Conservation (phyloP, 1,140 invertebrate genomes). For the Lycorma delicatula region DNA sequence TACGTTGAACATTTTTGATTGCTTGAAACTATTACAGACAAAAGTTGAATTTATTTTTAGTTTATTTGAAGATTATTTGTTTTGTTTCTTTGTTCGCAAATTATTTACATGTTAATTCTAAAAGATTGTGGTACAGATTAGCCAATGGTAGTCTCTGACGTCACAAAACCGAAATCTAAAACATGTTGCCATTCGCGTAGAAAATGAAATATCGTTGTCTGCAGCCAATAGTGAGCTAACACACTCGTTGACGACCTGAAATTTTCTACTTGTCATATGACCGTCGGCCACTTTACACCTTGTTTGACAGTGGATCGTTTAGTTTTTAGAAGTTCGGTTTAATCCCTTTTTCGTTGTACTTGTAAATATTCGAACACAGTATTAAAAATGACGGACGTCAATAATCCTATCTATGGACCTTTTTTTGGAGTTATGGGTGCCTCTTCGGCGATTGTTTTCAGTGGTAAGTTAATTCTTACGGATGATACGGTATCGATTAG, state of each 20-base stretch:
- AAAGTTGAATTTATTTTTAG: no score
- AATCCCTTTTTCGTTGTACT: constrained; percentile 38
- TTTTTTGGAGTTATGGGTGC: constrained; percentile 99
- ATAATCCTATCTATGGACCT: constrained; percentile 74
- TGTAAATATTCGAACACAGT: constrained; percentile 47
- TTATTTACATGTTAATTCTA: no score
- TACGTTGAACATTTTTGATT: no score
- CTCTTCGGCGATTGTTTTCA: constrained; percentile 96
- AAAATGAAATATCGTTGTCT: background rate
- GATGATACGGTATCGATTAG: constrained; percentile 16
- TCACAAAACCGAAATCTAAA: constrained; percentile 28
- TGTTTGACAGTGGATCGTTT: constrained; percentile 61
- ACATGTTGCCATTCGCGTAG: constrained; percentile 27
- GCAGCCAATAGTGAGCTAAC: constrained; percentile 29
- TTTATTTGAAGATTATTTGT: no score
- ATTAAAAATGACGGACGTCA: constrained; percentile 22
- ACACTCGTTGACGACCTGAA: constrained; percentile 25
- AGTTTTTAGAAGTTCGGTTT: constrained; percentile 52
- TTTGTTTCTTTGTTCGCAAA: no score
- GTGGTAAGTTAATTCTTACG: constrained; percentile 61
- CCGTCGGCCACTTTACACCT: constrained; percentile 51
- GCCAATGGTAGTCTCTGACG: constrained; percentile 27
- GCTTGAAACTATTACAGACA: no score
- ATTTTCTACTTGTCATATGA: constrained; percentile 53
- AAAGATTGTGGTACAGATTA: no score